These are phyloP conservation scores for Sebastiscus tertius DNA, from an alignment of 2,797 vertebrate genomes.

Conservation along the genomic window DNA sequence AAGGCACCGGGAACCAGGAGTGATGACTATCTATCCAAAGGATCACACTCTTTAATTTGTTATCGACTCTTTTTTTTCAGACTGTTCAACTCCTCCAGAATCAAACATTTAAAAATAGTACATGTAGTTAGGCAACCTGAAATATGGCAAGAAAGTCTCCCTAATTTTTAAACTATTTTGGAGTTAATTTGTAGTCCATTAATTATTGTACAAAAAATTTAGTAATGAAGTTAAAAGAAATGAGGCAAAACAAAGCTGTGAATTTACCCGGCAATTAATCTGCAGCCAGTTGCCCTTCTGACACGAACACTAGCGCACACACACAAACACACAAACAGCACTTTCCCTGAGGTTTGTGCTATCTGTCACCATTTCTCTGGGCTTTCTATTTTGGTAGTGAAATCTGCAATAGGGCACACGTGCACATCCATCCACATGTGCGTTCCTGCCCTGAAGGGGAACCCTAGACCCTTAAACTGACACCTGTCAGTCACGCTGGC, in stretches of 20 bases:
- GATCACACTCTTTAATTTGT: constrained; percentile 80
- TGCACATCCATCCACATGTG: constrained; percentile 38
- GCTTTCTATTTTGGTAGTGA: constrained; percentile 64
- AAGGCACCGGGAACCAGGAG: constrained; percentile 36
- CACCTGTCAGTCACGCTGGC: constrained; percentile 78
- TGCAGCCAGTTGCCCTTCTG: constrained; percentile 16
- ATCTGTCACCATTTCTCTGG: constrained; percentile 49
- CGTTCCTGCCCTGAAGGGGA: constrained; percentile 50
- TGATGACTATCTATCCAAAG: constrained; percentile 44
- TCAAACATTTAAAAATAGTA: constrained; percentile 49
- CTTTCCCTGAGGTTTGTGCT: constrained; percentile 31
- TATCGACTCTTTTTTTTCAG: constrained; percentile 68
- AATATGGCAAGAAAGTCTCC: background rate
- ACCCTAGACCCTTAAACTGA: constrained; percentile 70
- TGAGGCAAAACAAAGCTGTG: constrained; percentile 3
- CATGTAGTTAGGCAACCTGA: constrained; percentile 8
- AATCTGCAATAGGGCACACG: constrained; percentile 34
- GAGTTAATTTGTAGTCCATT: background rate
- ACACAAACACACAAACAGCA: constrained; percentile 14
- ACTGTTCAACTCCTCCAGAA: constrained; percentile 13
- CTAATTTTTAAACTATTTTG: background rate
- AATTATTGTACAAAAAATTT: background rate
- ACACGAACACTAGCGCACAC: constrained; percentile 11
- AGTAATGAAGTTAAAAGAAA: background rate
- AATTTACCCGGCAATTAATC: constrained; percentile 13